phyloP scores from a whole-genome alignment of 2,888 invertebrate species.

The Hypena proboscidalis region DNA sequence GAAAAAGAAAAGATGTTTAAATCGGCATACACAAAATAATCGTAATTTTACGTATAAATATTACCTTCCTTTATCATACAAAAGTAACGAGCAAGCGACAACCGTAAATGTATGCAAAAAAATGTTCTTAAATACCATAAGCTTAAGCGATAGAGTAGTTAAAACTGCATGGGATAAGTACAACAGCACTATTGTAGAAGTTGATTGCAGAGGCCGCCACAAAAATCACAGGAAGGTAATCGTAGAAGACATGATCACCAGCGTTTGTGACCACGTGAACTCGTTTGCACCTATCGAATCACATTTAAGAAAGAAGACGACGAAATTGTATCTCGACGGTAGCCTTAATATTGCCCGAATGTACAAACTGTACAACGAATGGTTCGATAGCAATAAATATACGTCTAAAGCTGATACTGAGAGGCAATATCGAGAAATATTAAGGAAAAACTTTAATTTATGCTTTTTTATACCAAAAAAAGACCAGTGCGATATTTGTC shows the following conservation, averaged over 20 bases:
- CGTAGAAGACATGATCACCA: not conserved
- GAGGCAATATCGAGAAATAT: conserved; percentile 19
- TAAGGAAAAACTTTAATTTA: conserved; percentile 10
- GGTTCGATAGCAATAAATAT: conserved; percentile 22
- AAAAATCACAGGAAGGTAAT: conserved; percentile 10
- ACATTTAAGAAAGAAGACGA: conserved; percentile 16
- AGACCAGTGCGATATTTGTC: conserved; percentile 9
- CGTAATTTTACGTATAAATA: conserved; percentile 17
- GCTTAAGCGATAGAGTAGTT: conserved; percentile 21
- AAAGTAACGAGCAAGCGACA: conserved; percentile 20
- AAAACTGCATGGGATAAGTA: conserved; percentile 31
- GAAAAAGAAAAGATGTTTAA: conserved; percentile 19
- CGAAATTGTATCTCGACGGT: conserved; percentile 8
- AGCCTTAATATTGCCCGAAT: conserved; percentile 23
- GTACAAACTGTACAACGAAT: conserved; percentile 20
- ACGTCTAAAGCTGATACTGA: conserved; percentile 15
- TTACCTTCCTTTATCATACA: conserved; percentile 14
- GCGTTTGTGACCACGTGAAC: conserved; percentile 20
- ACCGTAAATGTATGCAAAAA: conserved; percentile 18
- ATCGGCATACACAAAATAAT: conserved; percentile 20
- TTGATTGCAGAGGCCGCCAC: conserved; percentile 23
- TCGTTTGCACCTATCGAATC: conserved; percentile 31
- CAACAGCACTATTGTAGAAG: conserved; percentile 25
- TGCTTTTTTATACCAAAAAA: conserved; percentile 12
- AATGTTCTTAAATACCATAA: conserved; percentile 24